Evolutionary conservation across 2,113 vertebrate species (phyloP), one percentile per base, ranked within the genome.

Genomic region (Acanthochromis polyacanthus): DNA sequence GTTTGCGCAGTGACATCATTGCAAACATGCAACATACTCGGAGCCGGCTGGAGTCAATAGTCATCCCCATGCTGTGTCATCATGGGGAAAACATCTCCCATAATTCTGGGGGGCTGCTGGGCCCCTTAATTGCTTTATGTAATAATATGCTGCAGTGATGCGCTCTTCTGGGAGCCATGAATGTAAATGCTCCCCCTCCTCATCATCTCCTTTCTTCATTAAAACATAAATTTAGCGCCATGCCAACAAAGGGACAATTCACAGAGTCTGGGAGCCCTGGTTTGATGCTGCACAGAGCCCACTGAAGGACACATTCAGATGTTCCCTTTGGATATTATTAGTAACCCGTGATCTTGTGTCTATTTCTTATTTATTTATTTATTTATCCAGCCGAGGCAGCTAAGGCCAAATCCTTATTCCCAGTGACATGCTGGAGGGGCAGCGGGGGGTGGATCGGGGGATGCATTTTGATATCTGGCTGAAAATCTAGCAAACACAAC

Each of bases 61-160:
- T 82, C 81, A 80, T 69, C 81, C 25, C 28, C 50, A 51, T 73
- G 76, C 78, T 75, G 82, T 78, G 85, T 87, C 82, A 84, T 91
- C 76, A 82, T 70, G 80, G 71, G 83, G 81, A 84, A 84, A 91
- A 80, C 83, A 88, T 85, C 84, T 85, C 88, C 84, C 81, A 88
- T 53, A 82, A 57, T 87, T 70, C 10, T 80, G 71, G 64, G 88
- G 87, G 90, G 82, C 58, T 19, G 28, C 0, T 46, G 71, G 90
- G 91, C 63, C 92, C 91, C 90, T 75, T 94, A 93, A 94, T 92
- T 93, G 84, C 89, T 91, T 92, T 94, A 92, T 91, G 92, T 93
- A 93, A 94, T 92, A 90, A 90, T 83, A 91, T 80, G 56, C 85
- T 80, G 57, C 89, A 88, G 82, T 73, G 83, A 86, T 88, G 86